Evolutionary conservation across 2,797 vertebrate genomes (phyloP), one percentile per base, ranked within the genome.

Genomic region (Gastrophryne carolinensis): DNA sequence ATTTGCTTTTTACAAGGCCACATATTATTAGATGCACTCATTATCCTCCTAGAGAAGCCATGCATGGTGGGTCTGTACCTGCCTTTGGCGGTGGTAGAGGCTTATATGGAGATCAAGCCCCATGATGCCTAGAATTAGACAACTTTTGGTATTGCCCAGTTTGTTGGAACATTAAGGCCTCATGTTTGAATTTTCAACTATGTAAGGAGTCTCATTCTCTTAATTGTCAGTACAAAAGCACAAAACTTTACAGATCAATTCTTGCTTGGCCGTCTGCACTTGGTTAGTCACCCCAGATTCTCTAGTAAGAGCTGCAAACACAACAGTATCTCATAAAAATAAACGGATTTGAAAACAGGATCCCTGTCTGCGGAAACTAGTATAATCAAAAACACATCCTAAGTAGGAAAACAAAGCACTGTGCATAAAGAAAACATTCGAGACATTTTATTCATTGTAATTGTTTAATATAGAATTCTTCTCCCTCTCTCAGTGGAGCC

Each of bases 361-460:
- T 77, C 37, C 53, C 47, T 23, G 60, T 30, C 27, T 30, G 37
- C 27, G 57, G 58, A 77, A 71, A 64, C 49, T 49, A 12, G 27
- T 50, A 11, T 71, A 77, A 77, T 77, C 67, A 64, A 57, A 71
- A 77, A 77, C 74, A 71, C 29, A 39, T 71, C 74, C 49, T 19
- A n/a, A 57, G 29, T 47, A 71, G 60, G 66, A 77, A 77, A 64
- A 77, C 74, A 77, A 77, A 77, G 74, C 41, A 27, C 54, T 52
- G 53, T 67, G 57, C 64, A 62, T 61, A 71, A 77, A 77, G 66
- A 71, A 71, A 76, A 64, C 58, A 58, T 71, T 67, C 44, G 50
- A 77, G 29, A 57, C 74, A 63, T 77, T 77, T 77, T 67, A 71
- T 77, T 77, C 74, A 71, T 29, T 71, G 67, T 77, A 77, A 77